Percentiles rank a stretch among this genome's conserved stretches.
Evolutionary conservation across 64 coral and sea anemone species (phyloP).

Genomic region (Dendrophyllia cribrosa): DNA sequence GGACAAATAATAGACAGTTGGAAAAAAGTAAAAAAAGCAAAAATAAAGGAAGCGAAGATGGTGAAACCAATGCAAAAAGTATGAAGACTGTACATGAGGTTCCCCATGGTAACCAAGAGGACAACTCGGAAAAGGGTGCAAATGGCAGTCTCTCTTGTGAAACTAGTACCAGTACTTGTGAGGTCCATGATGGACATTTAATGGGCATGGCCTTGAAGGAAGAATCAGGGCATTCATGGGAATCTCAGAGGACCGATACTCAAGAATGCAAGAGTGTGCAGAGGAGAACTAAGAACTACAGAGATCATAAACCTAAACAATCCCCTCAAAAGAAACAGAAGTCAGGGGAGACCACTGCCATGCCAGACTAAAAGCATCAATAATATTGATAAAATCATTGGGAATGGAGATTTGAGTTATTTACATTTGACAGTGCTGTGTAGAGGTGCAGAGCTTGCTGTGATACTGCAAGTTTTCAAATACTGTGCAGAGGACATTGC

Average conservation of each 20-base stretch:
- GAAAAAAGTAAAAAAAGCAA: background rate
- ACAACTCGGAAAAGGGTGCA: background rate
- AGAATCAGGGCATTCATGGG: background rate
- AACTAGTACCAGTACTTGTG: background rate
- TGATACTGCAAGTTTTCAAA: no score
- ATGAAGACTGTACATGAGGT: background rate
- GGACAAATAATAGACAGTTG: constrained; percentile 6
- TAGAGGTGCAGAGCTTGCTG: no score
- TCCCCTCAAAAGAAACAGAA: background rate
- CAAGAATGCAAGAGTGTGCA: no score
- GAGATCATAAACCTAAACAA: background rate
- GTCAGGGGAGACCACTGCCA: background rate
- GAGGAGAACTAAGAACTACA: background rate
- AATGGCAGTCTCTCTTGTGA: background rate
- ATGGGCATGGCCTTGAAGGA: background rate
- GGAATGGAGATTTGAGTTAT: no score
- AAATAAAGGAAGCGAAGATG: background rate
- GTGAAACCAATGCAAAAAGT: background rate
- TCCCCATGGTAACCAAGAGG: background rate
- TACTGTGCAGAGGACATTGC: no score
- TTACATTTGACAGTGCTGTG: no score
- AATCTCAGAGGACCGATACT: background rate
- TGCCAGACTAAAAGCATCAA: no score
- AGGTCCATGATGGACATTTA: background rate
- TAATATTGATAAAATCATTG: no score